Percentiles rank a stretch among this genome's conserved stretches.
Evolutionary conservation across 2,888 invertebrate species (phyloP).

Genomic region (Xylophagus ater): DNA sequence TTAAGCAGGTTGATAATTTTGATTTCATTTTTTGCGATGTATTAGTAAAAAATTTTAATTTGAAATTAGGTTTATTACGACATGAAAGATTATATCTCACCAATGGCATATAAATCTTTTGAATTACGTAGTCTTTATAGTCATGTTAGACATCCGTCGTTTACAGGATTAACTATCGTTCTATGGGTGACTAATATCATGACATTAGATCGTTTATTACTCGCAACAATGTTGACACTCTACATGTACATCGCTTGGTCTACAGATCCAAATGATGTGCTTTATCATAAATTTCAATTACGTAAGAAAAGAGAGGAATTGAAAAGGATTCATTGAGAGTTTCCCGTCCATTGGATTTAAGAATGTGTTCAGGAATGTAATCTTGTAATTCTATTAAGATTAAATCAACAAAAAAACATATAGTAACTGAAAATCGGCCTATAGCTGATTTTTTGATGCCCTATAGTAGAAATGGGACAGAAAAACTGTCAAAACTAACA

Average conservation of each 20-base stretch:
- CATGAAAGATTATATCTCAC: constrained; percentile 41
- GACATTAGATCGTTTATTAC: constrained; percentile 48
- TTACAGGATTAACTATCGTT: constrained; percentile 45
- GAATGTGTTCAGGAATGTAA: too few species aligned
- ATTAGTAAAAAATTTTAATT: constrained; percentile 1
- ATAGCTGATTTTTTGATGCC: too few species aligned
- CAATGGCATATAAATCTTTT: constrained; percentile 43
- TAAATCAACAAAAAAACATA: too few species aligned
- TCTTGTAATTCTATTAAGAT: too few species aligned
- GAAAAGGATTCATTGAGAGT: constrained; percentile 14
- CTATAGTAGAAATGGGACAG: too few species aligned
- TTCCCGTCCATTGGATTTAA: too few species aligned
- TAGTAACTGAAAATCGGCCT: too few species aligned
- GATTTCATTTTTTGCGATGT: neutral
- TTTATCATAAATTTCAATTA: constrained; percentile 44
- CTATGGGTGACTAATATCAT: constrained; percentile 49
- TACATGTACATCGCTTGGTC: constrained; percentile 53
- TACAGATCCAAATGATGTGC: constrained; percentile 45
- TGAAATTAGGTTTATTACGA: constrained; percentile 43
- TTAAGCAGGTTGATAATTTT: constrained; percentile 43
- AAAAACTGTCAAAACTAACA: too few species aligned
- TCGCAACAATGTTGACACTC: constrained; percentile 42
- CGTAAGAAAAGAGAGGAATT: constrained; percentile 42
- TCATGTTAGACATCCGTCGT: constrained; percentile 54
- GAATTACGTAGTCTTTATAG: constrained; percentile 43